A percentile compares a stretch with the other conserved stretches of the same genome.
phyloP scores from a whole-genome alignment of 1,140 invertebrate species.

The Caenorhabditis remanei region DNA sequence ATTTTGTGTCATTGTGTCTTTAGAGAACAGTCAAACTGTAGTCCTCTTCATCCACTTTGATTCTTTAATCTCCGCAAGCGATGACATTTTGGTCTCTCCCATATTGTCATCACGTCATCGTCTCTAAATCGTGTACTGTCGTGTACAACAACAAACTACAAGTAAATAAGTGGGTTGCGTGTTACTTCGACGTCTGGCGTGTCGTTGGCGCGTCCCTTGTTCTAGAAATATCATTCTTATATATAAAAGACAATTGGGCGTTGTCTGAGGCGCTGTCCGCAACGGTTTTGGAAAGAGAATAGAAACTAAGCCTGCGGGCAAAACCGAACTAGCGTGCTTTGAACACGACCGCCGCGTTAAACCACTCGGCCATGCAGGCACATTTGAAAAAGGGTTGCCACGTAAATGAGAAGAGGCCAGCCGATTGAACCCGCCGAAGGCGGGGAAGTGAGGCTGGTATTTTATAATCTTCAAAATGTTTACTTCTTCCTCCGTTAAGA shows the following conservation, averaged over 20 bases:
- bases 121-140: background rate
- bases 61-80: slow-evolving; percentile 3
- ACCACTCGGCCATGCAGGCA: no score
- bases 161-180: background rate
- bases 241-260: no score
- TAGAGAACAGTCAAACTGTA: background rate
- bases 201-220: background rate
- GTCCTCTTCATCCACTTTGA: background rate
- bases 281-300: no score
- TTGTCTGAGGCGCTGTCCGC: no score
- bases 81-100: slow-evolving; percentile 15
- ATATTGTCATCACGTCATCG: background rate
- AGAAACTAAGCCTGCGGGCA: no score
- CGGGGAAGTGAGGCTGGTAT: no score
- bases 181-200: background rate
- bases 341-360: no score
- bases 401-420: no score
- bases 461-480: background rate
- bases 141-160: background rate
- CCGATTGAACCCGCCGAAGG: no score
- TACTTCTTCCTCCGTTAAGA: background rate
- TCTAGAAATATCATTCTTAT: no score
- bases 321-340: no score
- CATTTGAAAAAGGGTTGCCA: no score
- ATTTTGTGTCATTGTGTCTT: background rate